A percentile compares a stretch with the other conserved stretches of the same genome.
These are phyloP conservation scores for Temnopleurus reevesii DNA, from an alignment of 53 echinoderm and acorn worm species.

Conservation along the genomic window DNA sequence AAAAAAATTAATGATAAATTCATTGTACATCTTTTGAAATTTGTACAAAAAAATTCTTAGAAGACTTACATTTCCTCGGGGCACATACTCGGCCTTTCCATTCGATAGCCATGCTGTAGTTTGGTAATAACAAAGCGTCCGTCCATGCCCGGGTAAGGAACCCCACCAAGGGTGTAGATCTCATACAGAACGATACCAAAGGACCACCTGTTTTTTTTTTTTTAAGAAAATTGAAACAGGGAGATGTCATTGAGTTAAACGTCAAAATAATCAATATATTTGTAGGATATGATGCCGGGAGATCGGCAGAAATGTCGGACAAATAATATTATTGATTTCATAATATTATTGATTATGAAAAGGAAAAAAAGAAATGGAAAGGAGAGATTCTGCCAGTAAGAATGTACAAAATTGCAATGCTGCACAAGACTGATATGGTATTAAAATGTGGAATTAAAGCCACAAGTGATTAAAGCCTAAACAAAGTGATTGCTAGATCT, in stretches of 20 bases:
- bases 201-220: constrained; percentile 82
- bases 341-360: no score
- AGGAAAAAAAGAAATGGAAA: no score
- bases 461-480: no score
- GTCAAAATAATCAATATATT: background rate
- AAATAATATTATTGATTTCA: no score
- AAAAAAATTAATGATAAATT: background rate
- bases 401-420: no score
- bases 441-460: no score
- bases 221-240: background rate
- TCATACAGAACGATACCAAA: constrained; percentile 95
- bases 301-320: no score
- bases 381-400: no score
- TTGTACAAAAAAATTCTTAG: background rate
- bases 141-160: constrained; percentile 88
- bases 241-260: background rate
- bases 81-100: constrained; percentile 83
- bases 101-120: constrained; percentile 82
- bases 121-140: constrained; percentile 73
- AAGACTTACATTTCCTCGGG: constrained; percentile 81
- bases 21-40: background rate
- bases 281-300: no score
- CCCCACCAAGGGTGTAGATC: constrained; percentile 84
- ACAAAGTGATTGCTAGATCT: no score
- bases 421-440: no score